A percentile compares a stretch with the other conserved stretches of the same genome.
Evolutionary conservation across 2,113 vertebrate genomes (phyloP).

Genomic region (Paedocypris sp.): DNA sequence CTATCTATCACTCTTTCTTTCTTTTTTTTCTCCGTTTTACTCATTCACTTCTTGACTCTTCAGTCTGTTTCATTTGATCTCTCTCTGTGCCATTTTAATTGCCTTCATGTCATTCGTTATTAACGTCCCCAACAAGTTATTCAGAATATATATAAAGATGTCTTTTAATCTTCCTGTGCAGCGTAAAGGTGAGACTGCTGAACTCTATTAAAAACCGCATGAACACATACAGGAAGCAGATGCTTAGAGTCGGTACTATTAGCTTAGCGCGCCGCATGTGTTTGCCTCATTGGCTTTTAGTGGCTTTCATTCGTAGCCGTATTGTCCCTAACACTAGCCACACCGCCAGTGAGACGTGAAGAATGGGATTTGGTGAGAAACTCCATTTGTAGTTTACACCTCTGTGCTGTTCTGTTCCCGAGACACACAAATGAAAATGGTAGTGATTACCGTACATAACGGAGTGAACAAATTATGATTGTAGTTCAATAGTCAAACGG

Average conservation of each 20-base stretch:
- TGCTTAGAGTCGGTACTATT: slow-evolving; percentile 49
- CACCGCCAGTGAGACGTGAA: slow-evolving; percentile 39
- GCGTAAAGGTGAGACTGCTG: slow-evolving; percentile 12
- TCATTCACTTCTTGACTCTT: too few species aligned
- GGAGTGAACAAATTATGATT: slow-evolving; percentile 13
- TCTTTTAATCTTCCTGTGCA: slow-evolving; percentile 5
- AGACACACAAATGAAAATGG: slow-evolving; percentile 23
- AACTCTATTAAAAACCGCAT: slow-evolving; percentile 31
- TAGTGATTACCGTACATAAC: slow-evolving; percentile 17
- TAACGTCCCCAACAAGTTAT: slow-evolving; percentile 3
- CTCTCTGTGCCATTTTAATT: not conserved
- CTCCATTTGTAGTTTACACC: slow-evolving; percentile 14
- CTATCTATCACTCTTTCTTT: too few species aligned
- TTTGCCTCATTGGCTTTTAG: slow-evolving; percentile 54
- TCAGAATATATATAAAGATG: slow-evolving; percentile 8
- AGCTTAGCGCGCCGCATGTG: slow-evolving; percentile 46
- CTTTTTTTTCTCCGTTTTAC: too few species aligned
- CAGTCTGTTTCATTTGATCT: too few species aligned
- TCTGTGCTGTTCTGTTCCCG: slow-evolving; percentile 8
- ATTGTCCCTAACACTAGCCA: slow-evolving; percentile 57
- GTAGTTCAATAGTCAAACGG: slow-evolving; percentile 11
- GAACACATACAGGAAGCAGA: slow-evolving; percentile 49
- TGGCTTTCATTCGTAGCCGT: slow-evolving; percentile 49
- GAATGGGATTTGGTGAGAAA: slow-evolving; percentile 26
- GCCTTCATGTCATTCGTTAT: slow-evolving; percentile 3